These are phyloP conservation scores for Acrossocheilus fasciatus DNA, from an alignment of 2,797 vertebrate species.

Conservation along the genomic window DNA sequence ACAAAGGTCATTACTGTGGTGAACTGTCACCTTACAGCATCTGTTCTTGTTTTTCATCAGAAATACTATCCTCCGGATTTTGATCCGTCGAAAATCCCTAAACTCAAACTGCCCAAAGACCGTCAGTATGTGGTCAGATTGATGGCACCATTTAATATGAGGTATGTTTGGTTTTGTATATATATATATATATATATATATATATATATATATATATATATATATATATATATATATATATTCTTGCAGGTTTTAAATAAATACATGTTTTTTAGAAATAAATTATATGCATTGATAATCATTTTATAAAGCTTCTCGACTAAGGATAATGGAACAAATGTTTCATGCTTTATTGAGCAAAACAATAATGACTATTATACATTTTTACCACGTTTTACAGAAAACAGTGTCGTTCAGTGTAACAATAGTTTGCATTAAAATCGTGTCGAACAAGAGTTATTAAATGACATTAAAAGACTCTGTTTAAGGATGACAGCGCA, in stretches of 20 bases:
- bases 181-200: no score
- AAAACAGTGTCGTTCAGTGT: not conserved
- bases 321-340: not conserved
- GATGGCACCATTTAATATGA: slow-evolving; percentile 97
- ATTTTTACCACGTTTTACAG: not conserved
- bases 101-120: slow-evolving; percentile 95
- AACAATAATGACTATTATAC: not conserved
- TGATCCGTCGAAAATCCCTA: slow-evolving; percentile 94
- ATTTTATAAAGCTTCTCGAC: not conserved
- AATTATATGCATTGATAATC: not conserved
- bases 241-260: not conserved
- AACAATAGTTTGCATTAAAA: not conserved
- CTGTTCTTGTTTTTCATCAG: slow-evolving; percentile 68
- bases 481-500: no score
- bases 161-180: slow-evolving; percentile 69
- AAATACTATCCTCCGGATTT: slow-evolving; percentile 98
- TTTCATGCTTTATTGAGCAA: not conserved
- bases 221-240: no score
- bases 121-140: slow-evolving; percentile 92
- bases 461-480: no score
- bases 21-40: not conserved
- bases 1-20: not conserved
- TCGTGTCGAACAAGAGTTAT: no score
- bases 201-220: no score
- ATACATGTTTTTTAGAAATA: not conserved